Evolutionary conservation across 1,140 invertebrate species (phyloP), one percentile per base, ranked within the genome.

Genomic region (Neuroterus valhalla): DNA sequence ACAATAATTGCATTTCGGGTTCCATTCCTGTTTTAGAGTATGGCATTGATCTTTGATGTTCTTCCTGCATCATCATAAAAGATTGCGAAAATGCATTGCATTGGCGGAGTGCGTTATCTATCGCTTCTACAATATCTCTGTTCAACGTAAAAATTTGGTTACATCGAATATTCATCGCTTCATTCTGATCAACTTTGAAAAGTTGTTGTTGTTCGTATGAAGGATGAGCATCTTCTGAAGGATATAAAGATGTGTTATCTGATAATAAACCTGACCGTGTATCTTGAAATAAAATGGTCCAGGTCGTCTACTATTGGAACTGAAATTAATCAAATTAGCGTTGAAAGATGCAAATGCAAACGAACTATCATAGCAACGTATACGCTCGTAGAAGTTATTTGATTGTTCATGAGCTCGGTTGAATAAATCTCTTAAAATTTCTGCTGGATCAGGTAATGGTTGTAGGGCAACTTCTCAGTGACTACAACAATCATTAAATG

Each of bases 191-290:
- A 31, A 77, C 38, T 69, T 75, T 75, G 44, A 80, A 78, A 23
- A 78, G n/a, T n/a, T n/a, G n/a, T n/a, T n/a, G 71, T 74, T 80
- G 76, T 17, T 74, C 76, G 38, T 68, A 80, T 42, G 45, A 44
- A 23, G 76, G 71, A 3, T n/a, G 17, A 17, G 31, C 66, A 5
- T 31, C 38, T 11, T 67, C 14, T 15, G 11, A 23, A 8, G 66
- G 66, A 43, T 67, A 67, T 42, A 67, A 67, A 11, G 66, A 26
- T 4, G 66, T 67, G 42, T 67, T 67, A 42, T 46, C 17, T 46
- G 45, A 46, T 46, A 46, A 46, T 46, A 46, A 11, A 46, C 17
- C 17, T 46, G 26, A 38, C 66, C 66, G 3, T 67, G 66, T 38
- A 70, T 70, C 46, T 70, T 46, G 15, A 48, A 70, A 21, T 14